A percentile compares a stretch with the other conserved stretches of the same genome.
These are phyloP conservation scores for Lipophrys pholis DNA, from an alignment of 2,113 vertebrate species.

Conservation along the genomic window DNA sequence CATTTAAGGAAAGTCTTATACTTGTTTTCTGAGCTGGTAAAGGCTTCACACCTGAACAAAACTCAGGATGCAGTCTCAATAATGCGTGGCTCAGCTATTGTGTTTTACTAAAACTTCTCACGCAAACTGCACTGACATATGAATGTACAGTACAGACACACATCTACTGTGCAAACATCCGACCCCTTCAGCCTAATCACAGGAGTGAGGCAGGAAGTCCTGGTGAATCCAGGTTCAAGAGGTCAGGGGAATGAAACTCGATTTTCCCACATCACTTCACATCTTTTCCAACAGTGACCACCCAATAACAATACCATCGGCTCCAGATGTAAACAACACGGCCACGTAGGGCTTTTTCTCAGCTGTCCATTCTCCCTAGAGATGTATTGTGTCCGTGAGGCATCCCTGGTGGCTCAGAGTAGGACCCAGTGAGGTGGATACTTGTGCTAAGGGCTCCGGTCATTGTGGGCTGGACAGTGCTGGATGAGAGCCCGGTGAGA, in stretches of 20 bases:
- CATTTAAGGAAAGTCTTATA: no score
- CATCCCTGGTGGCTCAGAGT: slow-evolving; percentile 25
- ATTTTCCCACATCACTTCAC: slow-evolving; percentile 31
- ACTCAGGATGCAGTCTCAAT: no score
- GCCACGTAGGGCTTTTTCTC: slow-evolving; percentile 38
- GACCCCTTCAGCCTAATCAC: slow-evolving; percentile 7
- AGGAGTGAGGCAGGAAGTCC: slow-evolving; percentile 41
- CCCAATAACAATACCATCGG: slow-evolving; percentile 59
- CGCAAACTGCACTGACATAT: slow-evolving; percentile 4
- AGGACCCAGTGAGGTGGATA: slow-evolving; percentile 17
- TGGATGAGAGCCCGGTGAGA: slow-evolving; percentile 60
- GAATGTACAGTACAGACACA: background rate
- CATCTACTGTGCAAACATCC: slow-evolving; percentile 29
- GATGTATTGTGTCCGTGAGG: slow-evolving; percentile 61
- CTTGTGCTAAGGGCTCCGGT: slow-evolving; percentile 56
- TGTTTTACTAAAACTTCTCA: background rate
- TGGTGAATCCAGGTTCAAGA: slow-evolving; percentile 43
- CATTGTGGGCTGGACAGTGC: slow-evolving; percentile 59
- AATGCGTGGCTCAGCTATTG: background rate
- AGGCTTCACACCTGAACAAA: no score
- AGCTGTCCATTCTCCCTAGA: slow-evolving; percentile 21
- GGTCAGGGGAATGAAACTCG: slow-evolving; percentile 40
- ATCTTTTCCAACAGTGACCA: slow-evolving; percentile 32
- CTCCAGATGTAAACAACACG: slow-evolving; percentile 47
- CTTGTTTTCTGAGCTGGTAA: no score